A percentile compares a stretch with the other conserved stretches of the same genome.
These are phyloP conservation scores for Xerus inauris DNA, from an alignment of 2,113 vertebrate species.

Conservation along the genomic window DNA sequence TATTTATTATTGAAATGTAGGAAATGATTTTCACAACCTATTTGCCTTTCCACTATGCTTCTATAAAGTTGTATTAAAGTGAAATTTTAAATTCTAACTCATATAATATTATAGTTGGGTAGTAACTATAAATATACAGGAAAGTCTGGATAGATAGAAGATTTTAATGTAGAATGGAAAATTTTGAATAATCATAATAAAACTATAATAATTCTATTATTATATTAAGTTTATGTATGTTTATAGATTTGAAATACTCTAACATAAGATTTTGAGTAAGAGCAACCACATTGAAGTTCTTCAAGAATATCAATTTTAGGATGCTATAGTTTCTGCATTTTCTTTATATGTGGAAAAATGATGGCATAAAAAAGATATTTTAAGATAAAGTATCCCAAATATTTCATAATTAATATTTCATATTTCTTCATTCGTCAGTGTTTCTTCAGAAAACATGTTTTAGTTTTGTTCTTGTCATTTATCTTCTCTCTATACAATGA, in stretches of 20 bases:
- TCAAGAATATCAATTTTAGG: neutral
- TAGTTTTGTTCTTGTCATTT: neutral
- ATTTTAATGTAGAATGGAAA: neutral
- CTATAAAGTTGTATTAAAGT: neutral
- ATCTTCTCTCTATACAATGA: neutral
- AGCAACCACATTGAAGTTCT: neutral
- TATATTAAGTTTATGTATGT: neutral
- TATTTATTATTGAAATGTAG: neutral
- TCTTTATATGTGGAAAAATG: neutral
- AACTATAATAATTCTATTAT: neutral
- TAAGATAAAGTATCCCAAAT: neutral
- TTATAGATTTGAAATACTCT: neutral
- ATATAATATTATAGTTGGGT: neutral
- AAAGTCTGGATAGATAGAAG: neutral
- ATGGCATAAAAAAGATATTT: neutral
- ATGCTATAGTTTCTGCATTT: neutral
- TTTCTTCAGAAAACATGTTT: neutral
- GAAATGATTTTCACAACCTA: neutral
- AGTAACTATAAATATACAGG: neutral
- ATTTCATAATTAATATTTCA: neutral
- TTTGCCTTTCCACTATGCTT: neutral
- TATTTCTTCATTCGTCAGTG: neutral
- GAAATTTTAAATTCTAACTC: neutral
- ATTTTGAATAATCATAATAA: neutral
- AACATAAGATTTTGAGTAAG: neutral